Percentiles rank a stretch among this genome's conserved stretches.
phyloP scores from a whole-genome alignment of 2,888 invertebrate genomes.

The Chrysolina americana region DNA sequence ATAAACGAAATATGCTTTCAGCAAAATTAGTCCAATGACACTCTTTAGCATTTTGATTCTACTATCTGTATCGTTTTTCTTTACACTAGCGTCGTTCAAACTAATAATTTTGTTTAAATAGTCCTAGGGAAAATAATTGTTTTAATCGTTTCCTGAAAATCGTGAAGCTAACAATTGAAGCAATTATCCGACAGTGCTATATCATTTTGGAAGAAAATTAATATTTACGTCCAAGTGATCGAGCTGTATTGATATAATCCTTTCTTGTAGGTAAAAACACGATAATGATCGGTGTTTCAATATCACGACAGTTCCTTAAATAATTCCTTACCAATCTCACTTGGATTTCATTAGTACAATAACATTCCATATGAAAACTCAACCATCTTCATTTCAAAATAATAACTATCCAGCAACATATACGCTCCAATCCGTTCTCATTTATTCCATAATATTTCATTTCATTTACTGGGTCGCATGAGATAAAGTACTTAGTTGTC shows the following conservation, averaged over 20 bases:
- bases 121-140: conserved; percentile 28
- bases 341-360: no score
- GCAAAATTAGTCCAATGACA: not conserved
- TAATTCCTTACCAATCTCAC: no score
- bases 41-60: conserved; percentile 26
- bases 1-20: not conserved
- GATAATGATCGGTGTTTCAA: no score
- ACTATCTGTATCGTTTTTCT: not conserved
- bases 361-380: no score
- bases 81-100: not conserved
- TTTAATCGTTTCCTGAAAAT: conserved; percentile 33
- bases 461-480: no score
- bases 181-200: conserved; percentile 33
- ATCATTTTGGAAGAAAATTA: conserved; percentile 39
- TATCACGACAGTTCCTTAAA: no score
- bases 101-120: conserved; percentile 39
- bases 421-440: no score
- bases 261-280: no score
- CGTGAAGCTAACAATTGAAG: conserved; percentile 20
- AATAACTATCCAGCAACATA: no score
- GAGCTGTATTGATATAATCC: not conserved
- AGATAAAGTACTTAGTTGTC: no score
- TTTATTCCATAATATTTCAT: no score
- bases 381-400: no score
- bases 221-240: conserved; percentile 10